These are phyloP conservation scores for Bimastos eiseni DNA, from an alignment of 2,888 invertebrate genomes.

Conservation along the genomic window DNA sequence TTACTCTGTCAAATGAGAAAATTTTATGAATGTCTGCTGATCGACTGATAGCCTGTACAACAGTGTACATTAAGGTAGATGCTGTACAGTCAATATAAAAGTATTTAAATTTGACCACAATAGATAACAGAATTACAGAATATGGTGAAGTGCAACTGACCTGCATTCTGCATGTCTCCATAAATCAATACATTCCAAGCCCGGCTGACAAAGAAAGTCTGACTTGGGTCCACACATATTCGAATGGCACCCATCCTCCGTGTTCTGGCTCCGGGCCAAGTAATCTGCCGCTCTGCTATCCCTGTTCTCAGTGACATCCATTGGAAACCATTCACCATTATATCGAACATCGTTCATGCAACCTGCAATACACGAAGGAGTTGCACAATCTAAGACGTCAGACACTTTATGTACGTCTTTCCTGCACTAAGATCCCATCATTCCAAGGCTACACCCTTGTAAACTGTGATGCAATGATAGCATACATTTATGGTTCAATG, in stretches of 20 bases:
- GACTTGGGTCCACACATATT: slow-evolving; percentile 33
- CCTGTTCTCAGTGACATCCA: slow-evolving; percentile 61
- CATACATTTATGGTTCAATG: not conserved
- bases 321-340: slow-evolving; percentile 90
- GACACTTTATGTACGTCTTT: not conserved
- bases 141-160: no score
- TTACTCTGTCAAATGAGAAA: no score
- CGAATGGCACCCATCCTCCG: slow-evolving; percentile 42
- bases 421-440: not conserved
- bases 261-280: slow-evolving; percentile 39
- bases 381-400: not conserved
- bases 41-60: no score
- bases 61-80: no score
- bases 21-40: no score
- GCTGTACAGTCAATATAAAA: no score
- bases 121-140: not conserved
- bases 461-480: not conserved
- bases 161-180: slow-evolving; percentile 97
- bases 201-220: slow-evolving; percentile 35
- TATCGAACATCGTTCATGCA: slow-evolving; percentile 82
- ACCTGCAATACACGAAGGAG: slow-evolving; percentile 29
- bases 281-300: slow-evolving; percentile 58
- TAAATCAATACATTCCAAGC: slow-evolving; percentile 91
- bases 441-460: not conserved
- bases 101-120: not conserved